These are phyloP conservation scores for Cacajao melanocephalus DNA, from an alignment of 2,797 vertebrate species.

Conservation along the genomic window DNA sequence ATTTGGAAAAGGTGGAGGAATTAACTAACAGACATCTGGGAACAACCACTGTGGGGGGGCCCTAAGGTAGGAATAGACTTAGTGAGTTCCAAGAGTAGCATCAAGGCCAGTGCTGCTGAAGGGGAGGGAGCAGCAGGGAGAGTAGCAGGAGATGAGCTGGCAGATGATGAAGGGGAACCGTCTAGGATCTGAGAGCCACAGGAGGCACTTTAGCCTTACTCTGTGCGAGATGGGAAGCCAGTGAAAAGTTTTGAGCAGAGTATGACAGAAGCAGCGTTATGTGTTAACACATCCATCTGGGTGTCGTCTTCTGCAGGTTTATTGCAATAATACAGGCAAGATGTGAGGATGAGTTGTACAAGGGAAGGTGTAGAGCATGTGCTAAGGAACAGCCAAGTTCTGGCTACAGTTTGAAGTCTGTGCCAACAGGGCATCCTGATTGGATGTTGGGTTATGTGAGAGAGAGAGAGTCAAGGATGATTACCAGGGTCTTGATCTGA, in stretches of 20 bases:
- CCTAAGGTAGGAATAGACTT: background rate
- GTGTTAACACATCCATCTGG: background rate
- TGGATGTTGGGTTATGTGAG: background rate
- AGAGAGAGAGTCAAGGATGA: background rate
- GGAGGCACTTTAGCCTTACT: background rate
- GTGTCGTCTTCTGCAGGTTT: background rate
- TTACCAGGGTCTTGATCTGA: background rate
- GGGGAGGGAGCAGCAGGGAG: fast-evolving
- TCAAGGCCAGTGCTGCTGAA: background rate
- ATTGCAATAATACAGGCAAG: background rate
- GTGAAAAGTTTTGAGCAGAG: background rate
- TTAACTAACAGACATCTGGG: background rate
- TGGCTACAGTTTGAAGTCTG: background rate
- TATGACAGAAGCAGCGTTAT: background rate
- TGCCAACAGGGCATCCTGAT: background rate
- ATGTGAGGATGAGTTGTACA: no score
- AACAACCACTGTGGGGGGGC: background rate
- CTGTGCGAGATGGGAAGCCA: background rate
- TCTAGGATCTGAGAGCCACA: no score
- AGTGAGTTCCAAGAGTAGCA: background rate
- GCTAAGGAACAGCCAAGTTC: background rate
- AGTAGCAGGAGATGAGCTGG: background rate
- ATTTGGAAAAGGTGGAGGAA: background rate
- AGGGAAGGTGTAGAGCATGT: background rate
- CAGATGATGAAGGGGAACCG: background rate